These are phyloP conservation scores for Prinia subflava DNA, from an alignment of 2,113 vertebrate species.

Conservation along the genomic window DNA sequence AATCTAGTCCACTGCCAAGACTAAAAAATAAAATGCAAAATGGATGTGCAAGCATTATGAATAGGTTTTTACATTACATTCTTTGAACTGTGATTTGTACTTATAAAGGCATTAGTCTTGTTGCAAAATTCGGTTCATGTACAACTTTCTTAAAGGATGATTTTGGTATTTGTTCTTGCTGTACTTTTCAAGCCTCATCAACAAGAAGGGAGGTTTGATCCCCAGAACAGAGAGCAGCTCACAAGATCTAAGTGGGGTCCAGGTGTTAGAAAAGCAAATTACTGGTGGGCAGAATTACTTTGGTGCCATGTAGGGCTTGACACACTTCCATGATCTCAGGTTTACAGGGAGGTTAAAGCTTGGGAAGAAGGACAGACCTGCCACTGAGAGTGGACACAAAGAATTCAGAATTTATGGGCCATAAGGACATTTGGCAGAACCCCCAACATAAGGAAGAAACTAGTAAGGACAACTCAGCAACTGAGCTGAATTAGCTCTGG, in stretches of 20 bases:
- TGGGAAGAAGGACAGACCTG: accelerated
- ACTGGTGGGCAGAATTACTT: neutral
- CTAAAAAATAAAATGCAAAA: neutral
- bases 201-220: neutral
- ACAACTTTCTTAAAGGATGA: neutral
- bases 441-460: neutral
- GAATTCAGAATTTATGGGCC: neutral
- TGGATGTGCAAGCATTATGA: neutral
- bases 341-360: neutral
- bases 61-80: neutral
- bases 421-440: neutral
- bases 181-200: neutral
- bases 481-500: neutral
- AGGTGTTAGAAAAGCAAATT: neutral
- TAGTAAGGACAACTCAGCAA: neutral
- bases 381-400: neutral
- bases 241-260: neutral
- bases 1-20: neutral
- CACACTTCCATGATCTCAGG: too few relatives aligned
- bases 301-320: neutral
- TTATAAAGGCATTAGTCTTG: neutral
- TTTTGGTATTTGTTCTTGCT: neutral
- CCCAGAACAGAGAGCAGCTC: neutral
- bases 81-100: neutral
- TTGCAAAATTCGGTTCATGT: neutral